Evolutionary conservation across 2,113 vertebrate genomes (phyloP).

Genomic region (Ochotona princeps): DNA sequence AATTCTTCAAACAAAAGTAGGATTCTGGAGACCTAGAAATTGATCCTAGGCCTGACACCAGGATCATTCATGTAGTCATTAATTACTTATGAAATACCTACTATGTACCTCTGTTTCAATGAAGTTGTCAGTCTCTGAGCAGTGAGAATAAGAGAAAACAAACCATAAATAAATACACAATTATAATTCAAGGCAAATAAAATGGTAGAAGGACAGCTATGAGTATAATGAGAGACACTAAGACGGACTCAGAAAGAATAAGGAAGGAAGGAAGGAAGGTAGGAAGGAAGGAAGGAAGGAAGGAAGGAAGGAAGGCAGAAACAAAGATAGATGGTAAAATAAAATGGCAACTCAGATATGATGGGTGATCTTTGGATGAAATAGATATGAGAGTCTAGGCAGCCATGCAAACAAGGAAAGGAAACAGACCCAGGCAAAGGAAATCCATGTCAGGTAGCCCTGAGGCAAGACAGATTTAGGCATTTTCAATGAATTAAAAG

Average conservation of each 20-base stretch:
- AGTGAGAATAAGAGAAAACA: background rate
- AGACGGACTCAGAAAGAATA: background rate
- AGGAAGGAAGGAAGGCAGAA: no score
- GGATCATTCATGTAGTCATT: background rate
- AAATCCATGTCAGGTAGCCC: background rate
- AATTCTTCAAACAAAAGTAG: background rate
- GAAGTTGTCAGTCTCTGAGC: background rate
- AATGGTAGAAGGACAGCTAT: background rate
- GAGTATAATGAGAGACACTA: background rate
- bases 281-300: no score
- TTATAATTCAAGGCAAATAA: background rate
- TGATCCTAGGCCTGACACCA: background rate
- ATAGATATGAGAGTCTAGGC: background rate
- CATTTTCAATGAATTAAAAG: constrained; percentile 39
- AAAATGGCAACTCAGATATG: background rate
- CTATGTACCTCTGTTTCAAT: background rate
- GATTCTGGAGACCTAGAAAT: background rate
- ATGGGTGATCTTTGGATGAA: background rate
- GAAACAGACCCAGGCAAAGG: background rate
- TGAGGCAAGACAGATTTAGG: background rate
- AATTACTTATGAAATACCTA: constrained; percentile 39
- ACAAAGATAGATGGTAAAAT: background rate
- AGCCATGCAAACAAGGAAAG: background rate
- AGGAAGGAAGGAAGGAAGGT: no score
- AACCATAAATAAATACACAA: constrained; percentile 17